Evolutionary conservation across 2,113 vertebrate genomes (phyloP), one percentile per base, ranked within the genome.

Genomic region (Malaclemys terrapin): DNA sequence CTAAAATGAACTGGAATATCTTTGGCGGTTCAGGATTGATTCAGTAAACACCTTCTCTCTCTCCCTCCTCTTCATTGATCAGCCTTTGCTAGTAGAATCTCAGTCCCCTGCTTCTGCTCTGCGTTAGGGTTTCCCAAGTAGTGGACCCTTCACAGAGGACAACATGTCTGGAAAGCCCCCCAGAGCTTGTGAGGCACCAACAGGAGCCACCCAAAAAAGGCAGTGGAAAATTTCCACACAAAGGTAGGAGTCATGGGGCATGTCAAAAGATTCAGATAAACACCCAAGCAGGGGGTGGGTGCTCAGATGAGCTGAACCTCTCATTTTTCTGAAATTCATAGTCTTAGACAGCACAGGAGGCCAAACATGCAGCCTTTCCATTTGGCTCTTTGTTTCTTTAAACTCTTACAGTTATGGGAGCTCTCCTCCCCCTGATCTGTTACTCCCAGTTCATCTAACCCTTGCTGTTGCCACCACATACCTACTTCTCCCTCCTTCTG

Each of bases 141-240:
- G 17, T n/a, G 16, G 31, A 8, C 13, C 65, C 17, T 31, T 69
- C 65, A 69, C 35, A 14, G 13, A n/a, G 65, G 4, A 69, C 35
- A 69, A n/a, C 17, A 35, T n/a, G 14, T 16, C 35, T 20, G 35
- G 35, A 8, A 69, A 59, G 10, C 56, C 24, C 35, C 35, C 8
- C 17, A 9, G 7, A n/a, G 35, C 49, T 88, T 2, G 0, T 56
- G 45, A n/a, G 29, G 38, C 89, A 85, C 84, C 93, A 96, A 86
- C 82, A 96, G 62, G 76, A 94, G 91, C 69, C 95, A 97, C 62
- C 96, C 93, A 96, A 89, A 62, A 82, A 4, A 59, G 82, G 90
- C 90, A 90, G 96, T 93, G 84, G 96, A 91, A 96, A 97, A 97
- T 95, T 96, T 94, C 95, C 90, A 87, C 35, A 25, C 90, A 94